These are phyloP conservation scores for Cirrhinus molitorella DNA, from an alignment of 2,797 vertebrate genomes.

Conservation along the genomic window DNA sequence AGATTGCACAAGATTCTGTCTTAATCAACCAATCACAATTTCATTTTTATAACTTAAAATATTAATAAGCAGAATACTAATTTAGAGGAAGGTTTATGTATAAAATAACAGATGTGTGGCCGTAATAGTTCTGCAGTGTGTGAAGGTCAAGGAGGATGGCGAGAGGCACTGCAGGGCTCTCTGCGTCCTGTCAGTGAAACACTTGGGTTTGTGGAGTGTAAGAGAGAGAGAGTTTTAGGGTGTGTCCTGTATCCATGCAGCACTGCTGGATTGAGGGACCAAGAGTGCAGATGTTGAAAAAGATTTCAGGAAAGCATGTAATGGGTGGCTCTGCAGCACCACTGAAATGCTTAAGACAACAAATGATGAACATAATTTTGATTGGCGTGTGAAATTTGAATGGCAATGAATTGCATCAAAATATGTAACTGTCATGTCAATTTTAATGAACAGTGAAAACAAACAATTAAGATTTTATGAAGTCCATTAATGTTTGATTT, in stretches of 20 bases:
- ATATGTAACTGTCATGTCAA: background rate
- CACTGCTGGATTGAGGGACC: background rate
- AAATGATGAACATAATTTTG: background rate
- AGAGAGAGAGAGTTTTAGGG: slow-evolving; percentile 40
- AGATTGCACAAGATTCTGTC: background rate
- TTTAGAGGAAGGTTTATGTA: background rate
- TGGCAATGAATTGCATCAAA: background rate
- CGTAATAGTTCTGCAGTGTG: slow-evolving; percentile 37
- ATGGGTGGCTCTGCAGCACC: slow-evolving; percentile 21
- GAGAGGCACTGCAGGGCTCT: slow-evolving; percentile 69
- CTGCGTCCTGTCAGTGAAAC: slow-evolving; percentile 66
- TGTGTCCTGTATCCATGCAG: slow-evolving; percentile 52
- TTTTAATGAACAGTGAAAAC: too few species aligned
- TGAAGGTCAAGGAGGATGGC: slow-evolving; percentile 50
- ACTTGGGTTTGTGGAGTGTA: slow-evolving; percentile 63
- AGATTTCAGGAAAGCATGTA: background rate
- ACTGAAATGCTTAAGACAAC: background rate
- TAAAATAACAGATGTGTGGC: slow-evolving; percentile 23
- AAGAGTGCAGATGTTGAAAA: slow-evolving; percentile 22
- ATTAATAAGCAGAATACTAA: background rate
- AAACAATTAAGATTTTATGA: background rate
- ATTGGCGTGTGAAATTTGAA: background rate
- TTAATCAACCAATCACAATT: background rate
- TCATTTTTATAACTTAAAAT: background rate
- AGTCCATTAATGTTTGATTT: background rate